Evolutionary conservation across 1,140 invertebrate genomes (phyloP), one percentile per base, ranked within the genome.

Genomic region (Bactericera cockerelli): DNA sequence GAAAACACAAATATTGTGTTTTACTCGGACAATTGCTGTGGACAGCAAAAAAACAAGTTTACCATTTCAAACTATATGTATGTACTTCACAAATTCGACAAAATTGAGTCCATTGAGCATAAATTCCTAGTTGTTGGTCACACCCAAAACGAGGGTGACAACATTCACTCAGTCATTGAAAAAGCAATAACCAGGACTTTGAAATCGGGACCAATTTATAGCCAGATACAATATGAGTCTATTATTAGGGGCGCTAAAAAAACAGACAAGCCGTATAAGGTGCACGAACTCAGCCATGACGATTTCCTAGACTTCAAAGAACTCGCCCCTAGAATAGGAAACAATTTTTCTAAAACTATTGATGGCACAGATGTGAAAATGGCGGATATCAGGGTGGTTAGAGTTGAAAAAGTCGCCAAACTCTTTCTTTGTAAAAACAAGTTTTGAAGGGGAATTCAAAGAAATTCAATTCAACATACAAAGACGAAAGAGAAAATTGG

Each of bases 71-170:
- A n/a, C n/a, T n/a, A n/a, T n/a, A 60, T 65, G 42, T 68, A 62
- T 57, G 63, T 64, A 55, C 58, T 63, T 42, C 28, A 55, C 24
- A 66, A 64, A 21, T 63, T 63, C 55, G 25, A 33, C 21, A 63
- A 59, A 56, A 61, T 66, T 22, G 64, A 67, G 19, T 63, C 64
- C 6, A 69, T 73, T 59, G 67, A 62, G 11, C 71, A 72, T 61
- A 73, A 72, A 55, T 73, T 67, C 65, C 62, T 73, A n/a, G 69
- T 71, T 59, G 62, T 63, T 19, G 71, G 71, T 14, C 72, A 74
- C 59, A 68, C 70, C 14, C 70, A 74, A 64, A 73, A 72, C 61
- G 68, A 74, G 61, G 66, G 66, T 11, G 72, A 75, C 62, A 64
- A 65, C 13, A 64, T 70, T 22, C 70, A 74, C 62, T 65, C 64